Percentiles rank a stretch among this genome's conserved stretches.
Evolutionary conservation across 2,113 vertebrate species (phyloP).

Genomic region (Clarias gariepinus): DNA sequence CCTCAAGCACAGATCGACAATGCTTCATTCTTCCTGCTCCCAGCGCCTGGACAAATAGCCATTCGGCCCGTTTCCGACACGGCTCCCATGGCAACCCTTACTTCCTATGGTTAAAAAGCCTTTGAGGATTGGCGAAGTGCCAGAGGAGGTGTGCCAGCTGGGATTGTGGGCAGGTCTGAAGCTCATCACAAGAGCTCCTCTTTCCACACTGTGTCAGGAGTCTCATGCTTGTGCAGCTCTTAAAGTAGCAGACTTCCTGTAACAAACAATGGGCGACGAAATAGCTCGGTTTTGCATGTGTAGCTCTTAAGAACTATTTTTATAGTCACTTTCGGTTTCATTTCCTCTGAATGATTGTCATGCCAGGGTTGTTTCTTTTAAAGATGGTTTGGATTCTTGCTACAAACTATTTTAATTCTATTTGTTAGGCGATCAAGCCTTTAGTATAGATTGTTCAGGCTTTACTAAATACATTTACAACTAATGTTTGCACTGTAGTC

Average conservation of each 20-base stretch:
- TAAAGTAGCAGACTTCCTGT: not conserved
- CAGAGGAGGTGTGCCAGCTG: constrained; percentile 77
- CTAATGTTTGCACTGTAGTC: not conserved
- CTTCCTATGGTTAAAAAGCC: constrained; percentile 72
- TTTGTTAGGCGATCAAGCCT: not conserved
- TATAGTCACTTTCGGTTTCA: not conserved
- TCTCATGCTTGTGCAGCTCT: not conserved
- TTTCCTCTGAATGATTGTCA: constrained; percentile 1
- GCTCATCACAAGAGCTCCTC: constrained; percentile 33
- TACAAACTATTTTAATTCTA: not conserved
- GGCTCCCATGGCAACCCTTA: constrained; percentile 78
- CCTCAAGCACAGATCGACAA: constrained; percentile 57
- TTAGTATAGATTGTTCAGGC: not conserved
- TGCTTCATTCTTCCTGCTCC: constrained; percentile 62
- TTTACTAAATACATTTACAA: too few species aligned
- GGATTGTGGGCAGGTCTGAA: constrained; percentile 53
- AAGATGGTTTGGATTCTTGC: not conserved
- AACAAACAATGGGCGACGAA: not conserved
- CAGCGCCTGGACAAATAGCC: constrained; percentile 74
- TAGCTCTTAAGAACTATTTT: not conserved
- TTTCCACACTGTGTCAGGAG: constrained; percentile 8
- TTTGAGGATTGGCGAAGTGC: constrained; percentile 79
- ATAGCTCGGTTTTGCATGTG: not conserved
- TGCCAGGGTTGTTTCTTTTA: not conserved
- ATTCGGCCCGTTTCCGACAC: constrained; percentile 75